Evolutionary conservation across 2,888 invertebrate genomes (phyloP).

Genomic region (Priocnemis perturbator): DNA sequence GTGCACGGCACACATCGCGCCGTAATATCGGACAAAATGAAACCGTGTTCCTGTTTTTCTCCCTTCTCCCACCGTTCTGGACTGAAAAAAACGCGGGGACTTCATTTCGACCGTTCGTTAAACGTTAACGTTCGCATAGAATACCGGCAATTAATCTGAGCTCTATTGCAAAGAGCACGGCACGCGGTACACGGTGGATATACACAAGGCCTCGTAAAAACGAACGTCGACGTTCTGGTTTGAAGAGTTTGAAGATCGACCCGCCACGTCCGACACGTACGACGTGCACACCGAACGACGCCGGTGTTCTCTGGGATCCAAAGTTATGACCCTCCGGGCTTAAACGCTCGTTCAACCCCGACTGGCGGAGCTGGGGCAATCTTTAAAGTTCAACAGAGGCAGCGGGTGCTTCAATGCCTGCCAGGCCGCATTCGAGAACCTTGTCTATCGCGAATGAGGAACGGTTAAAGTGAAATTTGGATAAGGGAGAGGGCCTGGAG

Average conservation of each 20-base stretch:
- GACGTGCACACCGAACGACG: constrained; percentile 16
- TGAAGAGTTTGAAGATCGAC: constrained; percentile 14
- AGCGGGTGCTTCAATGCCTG: no score
- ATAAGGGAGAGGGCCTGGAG: no score
- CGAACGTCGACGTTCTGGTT: constrained; percentile 25
- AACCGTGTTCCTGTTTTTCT: no score
- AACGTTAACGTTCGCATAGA: constrained; percentile 2
- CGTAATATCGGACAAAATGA: no score
- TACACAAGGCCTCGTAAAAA: constrained; percentile 27
- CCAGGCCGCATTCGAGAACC: no score
- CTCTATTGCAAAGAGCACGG: constrained; percentile 9
- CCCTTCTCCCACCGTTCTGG: no score
- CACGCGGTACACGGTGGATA: not conserved
- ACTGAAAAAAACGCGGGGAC: not conserved
- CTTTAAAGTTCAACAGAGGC: no score
- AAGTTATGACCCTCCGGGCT: constrained; percentile 39
- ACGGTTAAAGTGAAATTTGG: no score
- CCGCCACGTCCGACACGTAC: constrained; percentile 2
- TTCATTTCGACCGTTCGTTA: constrained; percentile 4
- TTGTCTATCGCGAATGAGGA: no score
- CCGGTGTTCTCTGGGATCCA: constrained; percentile 35
- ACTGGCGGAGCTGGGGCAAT: not conserved
- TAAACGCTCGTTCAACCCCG: constrained; percentile 40
- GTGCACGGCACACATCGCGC: no score
- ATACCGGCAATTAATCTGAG: constrained; percentile 36